Evolutionary conservation across 2,797 vertebrate genomes (phyloP).

Genomic region (Peromyscus aztecus): DNA sequence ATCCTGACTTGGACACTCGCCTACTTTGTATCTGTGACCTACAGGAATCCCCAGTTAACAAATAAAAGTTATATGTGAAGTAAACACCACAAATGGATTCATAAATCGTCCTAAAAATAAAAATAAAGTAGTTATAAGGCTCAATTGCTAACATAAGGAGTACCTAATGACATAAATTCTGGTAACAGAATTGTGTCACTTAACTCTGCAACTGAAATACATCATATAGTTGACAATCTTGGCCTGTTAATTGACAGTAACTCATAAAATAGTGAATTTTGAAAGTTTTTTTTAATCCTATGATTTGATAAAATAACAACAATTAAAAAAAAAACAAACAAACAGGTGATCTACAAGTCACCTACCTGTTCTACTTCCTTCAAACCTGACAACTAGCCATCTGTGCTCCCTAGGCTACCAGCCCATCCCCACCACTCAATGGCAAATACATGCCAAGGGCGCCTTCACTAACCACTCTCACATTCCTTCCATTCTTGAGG

Average conservation of each 20-base stretch:
- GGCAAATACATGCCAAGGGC: background rate
- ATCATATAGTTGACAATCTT: background rate
- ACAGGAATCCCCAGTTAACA: slow-evolving; percentile 8
- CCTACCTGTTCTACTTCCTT: background rate
- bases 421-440: background rate
- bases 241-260: background rate
- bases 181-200: background rate
- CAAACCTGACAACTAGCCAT: background rate
- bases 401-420: background rate
- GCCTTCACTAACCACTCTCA: background rate
- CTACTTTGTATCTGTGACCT: background rate
- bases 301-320: too few relatives aligned
- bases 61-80: slow-evolving; percentile 17
- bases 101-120: background rate
- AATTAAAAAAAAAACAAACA: background rate
- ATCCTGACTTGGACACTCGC: background rate
- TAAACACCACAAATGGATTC: background rate
- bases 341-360: background rate
- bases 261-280: slow-evolving; percentile 35
- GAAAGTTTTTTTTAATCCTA: background rate
- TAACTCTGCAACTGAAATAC: slow-evolving; percentile 43
- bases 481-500: background rate
- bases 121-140: slow-evolving; percentile 9
- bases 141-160: background rate
- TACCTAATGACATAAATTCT: slow-evolving; percentile 20